Evolutionary conservation across 2,888 invertebrate species (phyloP), one percentile per base, ranked within the genome.

Genomic region (Salticus scenicus): DNA sequence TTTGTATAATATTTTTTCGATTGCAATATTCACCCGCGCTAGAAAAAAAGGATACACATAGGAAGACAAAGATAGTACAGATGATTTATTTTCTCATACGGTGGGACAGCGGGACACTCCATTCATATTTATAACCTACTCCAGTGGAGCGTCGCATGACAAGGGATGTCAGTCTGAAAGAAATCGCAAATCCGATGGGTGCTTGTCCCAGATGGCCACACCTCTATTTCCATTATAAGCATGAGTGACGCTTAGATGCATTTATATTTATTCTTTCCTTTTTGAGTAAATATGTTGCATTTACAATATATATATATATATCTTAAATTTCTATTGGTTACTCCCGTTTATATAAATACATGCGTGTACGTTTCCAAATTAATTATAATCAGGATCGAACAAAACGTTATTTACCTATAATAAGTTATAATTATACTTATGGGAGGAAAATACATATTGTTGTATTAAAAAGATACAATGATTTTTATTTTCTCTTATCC

Each of bases 71-170:
- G 57, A 24, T 4, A 72, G 51, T 77, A 77, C 83, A 84, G 57
- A 77, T 84, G 83, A 84, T 84, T 84, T 77, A 77, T 84, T 84
- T 77, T 73, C 77, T 84, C 77, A 77, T 84, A 77, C 73, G 17
- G 41, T 63, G 41, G 72, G 83, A 72, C 83, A 72, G 66, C 57
- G 27, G 72, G 67, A 66, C 72, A 51, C 76, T 83, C 77, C 77
- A 84, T 84, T 84, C 83, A 84, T 84, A 84, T 84, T 84, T 84
- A 84, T 84, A 73, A 84, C 83, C 37, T 17, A 70, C 67, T 77
- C 73, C 72, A 77, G 12, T 64, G 72, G 83, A 57, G 72, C 77
- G 77, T 84, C 77, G 72, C 77, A 41, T 75, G 41, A 74, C 79
- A 70, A 69, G 75, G 75, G 71, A 72, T 31, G 80, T 66, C 67